These are phyloP conservation scores for Mantis religiosa DNA, from an alignment of 2,888 invertebrate genomes.

Conservation along the genomic window DNA sequence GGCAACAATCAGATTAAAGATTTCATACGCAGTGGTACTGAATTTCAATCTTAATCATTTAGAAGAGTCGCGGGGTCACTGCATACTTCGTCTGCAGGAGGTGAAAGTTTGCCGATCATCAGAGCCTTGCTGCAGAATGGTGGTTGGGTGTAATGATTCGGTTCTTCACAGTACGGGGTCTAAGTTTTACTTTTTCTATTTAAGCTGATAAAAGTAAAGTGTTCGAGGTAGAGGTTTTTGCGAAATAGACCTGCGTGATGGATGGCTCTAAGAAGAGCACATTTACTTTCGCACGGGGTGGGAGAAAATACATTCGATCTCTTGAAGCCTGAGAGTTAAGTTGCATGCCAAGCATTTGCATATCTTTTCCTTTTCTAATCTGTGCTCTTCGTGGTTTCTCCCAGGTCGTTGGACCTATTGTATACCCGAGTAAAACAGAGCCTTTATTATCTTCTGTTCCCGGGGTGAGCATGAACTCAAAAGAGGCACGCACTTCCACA, in stretches of 20 bases:
- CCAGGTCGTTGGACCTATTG: background rate
- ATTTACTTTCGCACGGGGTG: background rate
- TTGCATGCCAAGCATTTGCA: background rate
- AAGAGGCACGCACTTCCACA: background rate
- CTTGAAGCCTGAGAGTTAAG: background rate
- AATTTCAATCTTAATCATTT: too few relatives aligned
- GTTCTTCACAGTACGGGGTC: too few relatives aligned
- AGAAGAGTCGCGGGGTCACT: too few relatives aligned
- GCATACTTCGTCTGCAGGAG: background rate
- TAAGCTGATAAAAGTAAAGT: background rate
- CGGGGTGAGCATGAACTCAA: background rate
- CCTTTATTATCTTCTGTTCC: too few relatives aligned
- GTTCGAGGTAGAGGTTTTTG: background rate
- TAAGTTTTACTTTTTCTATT: background rate
- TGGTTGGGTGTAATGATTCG: too few relatives aligned
- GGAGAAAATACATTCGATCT: background rate
- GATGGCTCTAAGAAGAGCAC: background rate
- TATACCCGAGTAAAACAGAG: background rate
- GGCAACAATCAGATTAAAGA: too few relatives aligned
- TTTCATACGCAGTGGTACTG: too few relatives aligned
- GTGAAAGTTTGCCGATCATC: background rate
- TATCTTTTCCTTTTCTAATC: background rate
- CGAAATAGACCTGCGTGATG: background rate
- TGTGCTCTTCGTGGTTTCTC: background rate
- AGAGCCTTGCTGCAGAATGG: background rate